Conservation (phyloP, 1,140 invertebrate species). For the Trichonephila inaurata region DNA sequence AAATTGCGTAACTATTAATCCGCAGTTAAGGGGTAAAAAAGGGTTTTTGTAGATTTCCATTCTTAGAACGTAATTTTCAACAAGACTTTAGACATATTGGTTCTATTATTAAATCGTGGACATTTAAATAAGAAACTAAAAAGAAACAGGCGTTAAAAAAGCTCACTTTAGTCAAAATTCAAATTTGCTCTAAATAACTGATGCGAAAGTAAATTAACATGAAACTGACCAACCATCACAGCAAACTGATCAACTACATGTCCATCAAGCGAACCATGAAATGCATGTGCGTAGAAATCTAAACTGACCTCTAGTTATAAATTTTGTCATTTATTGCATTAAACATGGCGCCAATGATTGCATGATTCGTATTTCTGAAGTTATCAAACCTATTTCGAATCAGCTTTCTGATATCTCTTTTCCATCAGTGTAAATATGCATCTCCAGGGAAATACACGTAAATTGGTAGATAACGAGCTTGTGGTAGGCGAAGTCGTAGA, state of each 20-base stretch:
- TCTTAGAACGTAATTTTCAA: no score
- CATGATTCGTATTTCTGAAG: background rate
- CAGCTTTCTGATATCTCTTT: background rate
- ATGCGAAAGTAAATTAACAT: background rate
- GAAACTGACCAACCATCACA: background rate
- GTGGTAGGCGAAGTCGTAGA: background rate
- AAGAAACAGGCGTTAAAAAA: no score
- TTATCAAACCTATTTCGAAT: background rate
- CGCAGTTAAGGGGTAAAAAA: no score
- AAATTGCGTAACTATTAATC: no score
- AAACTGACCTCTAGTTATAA: constrained; percentile 4
- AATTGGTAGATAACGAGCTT: background rate
- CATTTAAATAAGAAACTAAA: no score
- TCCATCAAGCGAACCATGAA: background rate
- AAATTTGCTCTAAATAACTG: background rate
- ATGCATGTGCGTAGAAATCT: background rate
- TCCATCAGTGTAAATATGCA: background rate
- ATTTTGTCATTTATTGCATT: constrained; percentile 6
- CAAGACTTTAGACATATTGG: no score
- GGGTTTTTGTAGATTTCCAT: no score
- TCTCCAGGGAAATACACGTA: background rate
- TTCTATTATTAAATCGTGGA: no score
- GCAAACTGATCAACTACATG: background rate
- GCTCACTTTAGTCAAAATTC: background rate
- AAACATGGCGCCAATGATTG: background rate